A percentile compares a stretch with the other conserved stretches of the same genome.
phyloP scores from a whole-genome alignment of 2,888 invertebrate genomes.

The Actias luna region DNA sequence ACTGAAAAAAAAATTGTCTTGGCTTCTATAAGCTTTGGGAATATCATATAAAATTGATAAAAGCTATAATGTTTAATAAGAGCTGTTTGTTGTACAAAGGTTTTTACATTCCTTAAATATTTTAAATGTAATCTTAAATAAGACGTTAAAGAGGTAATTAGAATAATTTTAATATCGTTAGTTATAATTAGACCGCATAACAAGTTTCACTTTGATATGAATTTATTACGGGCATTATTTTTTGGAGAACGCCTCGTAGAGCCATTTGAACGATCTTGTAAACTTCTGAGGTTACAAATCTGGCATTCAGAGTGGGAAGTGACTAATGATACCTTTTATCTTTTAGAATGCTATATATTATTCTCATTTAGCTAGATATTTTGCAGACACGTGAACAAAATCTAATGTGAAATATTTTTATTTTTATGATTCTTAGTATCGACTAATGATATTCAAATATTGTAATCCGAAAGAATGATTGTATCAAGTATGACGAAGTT shows the following conservation, averaged over 20 bases:
- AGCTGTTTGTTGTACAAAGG: no score
- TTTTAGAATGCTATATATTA: conserved; percentile 5
- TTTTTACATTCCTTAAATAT: no score
- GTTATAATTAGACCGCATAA: conserved; percentile 7
- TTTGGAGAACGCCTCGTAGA: conserved; percentile 18
- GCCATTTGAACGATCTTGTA: conserved; percentile 17
- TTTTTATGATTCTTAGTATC: neutral
- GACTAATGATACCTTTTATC: conserved; percentile 26
- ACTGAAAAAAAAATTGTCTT: no score
- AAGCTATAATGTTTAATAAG: no score
- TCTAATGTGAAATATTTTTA: neutral
- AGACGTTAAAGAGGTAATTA: neutral
- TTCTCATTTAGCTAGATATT: neutral
- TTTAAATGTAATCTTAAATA: no score
- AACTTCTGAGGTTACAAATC: conserved; percentile 27
- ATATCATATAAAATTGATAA: no score
- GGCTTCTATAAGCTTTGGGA: no score
- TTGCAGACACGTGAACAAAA: neutral
- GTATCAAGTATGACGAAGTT: no score
- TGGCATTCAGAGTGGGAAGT: conserved; percentile 22
- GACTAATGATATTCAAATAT: no score
- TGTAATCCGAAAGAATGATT: no score
- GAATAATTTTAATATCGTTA: conserved; percentile 5
- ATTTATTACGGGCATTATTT: conserved; percentile 33
- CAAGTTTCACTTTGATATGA: conserved; percentile 24